phyloP scores from a whole-genome alignment of 1,140 invertebrate genomes.

The Streblospio benedicti region DNA sequence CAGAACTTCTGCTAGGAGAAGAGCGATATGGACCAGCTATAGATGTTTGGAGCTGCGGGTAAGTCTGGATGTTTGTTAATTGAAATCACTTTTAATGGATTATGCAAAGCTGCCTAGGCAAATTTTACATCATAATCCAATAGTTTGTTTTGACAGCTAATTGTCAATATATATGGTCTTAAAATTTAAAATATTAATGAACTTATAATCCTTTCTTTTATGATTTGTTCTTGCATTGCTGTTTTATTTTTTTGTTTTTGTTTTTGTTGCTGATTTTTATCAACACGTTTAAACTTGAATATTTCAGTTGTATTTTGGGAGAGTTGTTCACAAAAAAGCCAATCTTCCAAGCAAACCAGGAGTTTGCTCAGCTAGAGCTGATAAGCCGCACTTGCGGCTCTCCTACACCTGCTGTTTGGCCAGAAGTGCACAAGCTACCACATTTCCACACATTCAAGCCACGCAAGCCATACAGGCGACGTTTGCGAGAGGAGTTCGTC shows the following conservation, averaged over 20 bases:
- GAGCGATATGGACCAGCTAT: conserved; percentile 96
- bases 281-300: too few species aligned
- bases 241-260: too few species aligned
- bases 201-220: too few species aligned
- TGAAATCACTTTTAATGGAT: too few species aligned
- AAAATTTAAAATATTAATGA: too few species aligned
- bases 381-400: conserved; percentile 93
- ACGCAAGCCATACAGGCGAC: conserved; percentile 78
- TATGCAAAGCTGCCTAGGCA: neutral
- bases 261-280: too few species aligned
- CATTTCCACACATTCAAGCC: conserved; percentile 85
- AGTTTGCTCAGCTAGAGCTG: conserved; percentile 87
- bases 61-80: conserved; percentile 20
- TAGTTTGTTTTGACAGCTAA: too few species aligned
- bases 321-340: conserved; percentile 95
- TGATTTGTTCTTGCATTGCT: too few species aligned
- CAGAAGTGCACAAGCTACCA: conserved; percentile 87
- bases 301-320: conserved; percentile 80
- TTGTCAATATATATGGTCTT: too few species aligned
- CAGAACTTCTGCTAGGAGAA: conserved; percentile 91
- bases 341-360: conserved; percentile 88
- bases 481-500: conserved; percentile 83
- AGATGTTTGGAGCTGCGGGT: conserved; percentile 98
- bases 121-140: neutral
- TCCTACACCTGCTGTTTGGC: conserved; percentile 94